Evolutionary conservation across 1,140 invertebrate species (phyloP).

Genomic region (Drosophila truncata): DNA sequence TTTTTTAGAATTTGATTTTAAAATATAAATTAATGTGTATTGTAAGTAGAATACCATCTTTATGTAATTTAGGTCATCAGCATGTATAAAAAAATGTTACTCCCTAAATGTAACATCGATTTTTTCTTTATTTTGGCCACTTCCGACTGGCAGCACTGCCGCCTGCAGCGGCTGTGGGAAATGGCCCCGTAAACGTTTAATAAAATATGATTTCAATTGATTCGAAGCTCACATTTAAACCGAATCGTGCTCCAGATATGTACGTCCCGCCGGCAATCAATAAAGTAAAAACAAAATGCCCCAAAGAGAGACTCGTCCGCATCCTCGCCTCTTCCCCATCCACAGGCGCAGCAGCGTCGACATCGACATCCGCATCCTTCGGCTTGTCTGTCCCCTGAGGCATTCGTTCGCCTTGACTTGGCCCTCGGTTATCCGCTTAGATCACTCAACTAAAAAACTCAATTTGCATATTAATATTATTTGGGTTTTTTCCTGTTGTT

Average conservation of each 20-base stretch:
- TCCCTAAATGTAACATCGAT: background rate
- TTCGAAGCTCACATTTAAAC: slow-evolving; percentile 75
- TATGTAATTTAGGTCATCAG: background rate
- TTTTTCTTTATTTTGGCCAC: background rate
- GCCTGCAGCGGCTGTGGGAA: slow-evolving; percentile 68
- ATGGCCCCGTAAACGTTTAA: slow-evolving; percentile 79
- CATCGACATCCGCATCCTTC: slow-evolving; percentile 20
- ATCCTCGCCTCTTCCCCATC: background rate
- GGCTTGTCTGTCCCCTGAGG: slow-evolving; percentile 39
- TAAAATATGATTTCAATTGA: slow-evolving; percentile 83
- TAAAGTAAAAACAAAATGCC: slow-evolving; percentile 68
- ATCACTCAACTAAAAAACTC: slow-evolving; percentile 85
- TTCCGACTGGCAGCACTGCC: background rate
- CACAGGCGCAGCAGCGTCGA: background rate
- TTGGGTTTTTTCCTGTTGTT: slow-evolving; percentile 66
- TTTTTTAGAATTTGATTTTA: background rate
- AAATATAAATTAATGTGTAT: too few relatives aligned
- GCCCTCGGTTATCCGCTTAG: slow-evolving; percentile 80
- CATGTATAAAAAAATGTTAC: background rate
- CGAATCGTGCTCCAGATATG: slow-evolving; percentile 57
- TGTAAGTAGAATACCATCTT: too few relatives aligned
- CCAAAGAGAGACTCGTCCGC: slow-evolving; percentile 28
- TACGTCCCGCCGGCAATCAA: slow-evolving; percentile 62
- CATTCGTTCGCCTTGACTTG: slow-evolving; percentile 42
- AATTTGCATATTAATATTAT: slow-evolving; percentile 85